Percentiles rank a stretch among this genome's conserved stretches.
These are phyloP conservation scores for Paradoxurus hermaphroditus DNA, from an alignment of 2,113 vertebrate genomes.

Conservation along the genomic window DNA sequence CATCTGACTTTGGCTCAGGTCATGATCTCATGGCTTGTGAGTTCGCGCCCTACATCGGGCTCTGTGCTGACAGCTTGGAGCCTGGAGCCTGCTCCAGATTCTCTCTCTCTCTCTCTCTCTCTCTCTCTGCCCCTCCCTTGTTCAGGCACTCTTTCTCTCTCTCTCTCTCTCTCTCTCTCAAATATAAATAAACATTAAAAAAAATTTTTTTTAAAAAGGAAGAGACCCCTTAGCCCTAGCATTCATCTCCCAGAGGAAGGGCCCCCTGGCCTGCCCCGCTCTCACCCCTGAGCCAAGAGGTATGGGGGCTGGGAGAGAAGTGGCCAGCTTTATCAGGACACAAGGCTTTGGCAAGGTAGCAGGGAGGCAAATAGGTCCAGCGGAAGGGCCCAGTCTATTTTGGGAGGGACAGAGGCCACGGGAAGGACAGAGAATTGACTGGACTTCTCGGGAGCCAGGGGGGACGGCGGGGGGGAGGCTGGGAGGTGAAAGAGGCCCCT, in stretches of 20 bases:
- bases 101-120: too few species aligned
- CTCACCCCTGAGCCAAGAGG: neutral
- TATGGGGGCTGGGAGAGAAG: neutral
- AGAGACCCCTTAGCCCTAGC: neutral
- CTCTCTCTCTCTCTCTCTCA: too few species aligned
- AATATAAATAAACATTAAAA: too few species aligned
- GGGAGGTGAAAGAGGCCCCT: neutral
- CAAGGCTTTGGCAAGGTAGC: neutral
- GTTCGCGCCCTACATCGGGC: too few species aligned
- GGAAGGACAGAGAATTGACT: neutral
- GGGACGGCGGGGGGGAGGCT: neutral
- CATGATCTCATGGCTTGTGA: too few species aligned
- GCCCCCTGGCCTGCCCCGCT: accelerated
- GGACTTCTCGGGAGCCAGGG: neutral
- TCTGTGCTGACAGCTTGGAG: too few species aligned
- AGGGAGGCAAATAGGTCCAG: neutral
- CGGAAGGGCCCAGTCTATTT: neutral
- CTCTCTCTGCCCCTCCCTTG: too few species aligned
- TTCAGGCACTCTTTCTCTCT: too few species aligned
- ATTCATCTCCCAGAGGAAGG: neutral
- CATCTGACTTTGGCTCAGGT: too few species aligned
- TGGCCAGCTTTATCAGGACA: neutral
- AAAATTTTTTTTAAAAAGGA: too few species aligned
- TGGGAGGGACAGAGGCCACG: accelerated
- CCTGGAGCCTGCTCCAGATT: too few species aligned